Evolutionary conservation across 1,140 invertebrate genomes (phyloP), one percentile per base, ranked within the genome.

Genomic region (Penaeus indicus): DNA sequence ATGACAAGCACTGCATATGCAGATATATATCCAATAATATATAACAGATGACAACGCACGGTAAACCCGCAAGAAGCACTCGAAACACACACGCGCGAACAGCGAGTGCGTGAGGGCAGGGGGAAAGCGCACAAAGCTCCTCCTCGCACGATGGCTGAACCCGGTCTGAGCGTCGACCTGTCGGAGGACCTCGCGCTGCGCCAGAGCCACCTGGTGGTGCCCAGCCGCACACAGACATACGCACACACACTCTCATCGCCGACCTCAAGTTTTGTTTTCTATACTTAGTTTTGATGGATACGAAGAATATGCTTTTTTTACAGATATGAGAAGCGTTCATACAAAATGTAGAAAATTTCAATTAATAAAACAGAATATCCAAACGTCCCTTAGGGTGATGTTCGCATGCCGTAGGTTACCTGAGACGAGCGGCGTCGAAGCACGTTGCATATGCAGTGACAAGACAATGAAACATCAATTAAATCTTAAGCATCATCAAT

Each of bases 111-210:
- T 42, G 81, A 69, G n/a, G 18, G 27, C 16, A 22, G 63, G 38
- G 61, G 18, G 38, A 47, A n/a, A 38, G 27, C n/a, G 61, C 32
- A n/a, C 27, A n/a, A 84, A 42, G 67, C 62, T 67, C 63, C 63
- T 69, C 19, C 81, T 84, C 63, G 32, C 67, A 42, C 32, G 19
- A 42, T 67, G 64, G 81, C 63, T 69, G 81, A 38, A 84, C 63
- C 81, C 3, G 63, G 63, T 84, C 81, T 84, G 81, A 84, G 63
- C 81, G 81, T 54, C 81, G 81, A 84, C 81, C 81, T 84, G 81
- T 62, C 63, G 27, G 64, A 27, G 81, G 42, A 69, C 81, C 81
- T 64, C 63, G 81, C 81, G 81, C 81, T 84, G 63, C 63, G 63
- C 81, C 38, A 81, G 79, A 81, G 79, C 54, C 81, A 83, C 80